Evolutionary conservation across 2,113 vertebrate genomes (phyloP).

Genomic region (Malaclemys terrapin): DNA sequence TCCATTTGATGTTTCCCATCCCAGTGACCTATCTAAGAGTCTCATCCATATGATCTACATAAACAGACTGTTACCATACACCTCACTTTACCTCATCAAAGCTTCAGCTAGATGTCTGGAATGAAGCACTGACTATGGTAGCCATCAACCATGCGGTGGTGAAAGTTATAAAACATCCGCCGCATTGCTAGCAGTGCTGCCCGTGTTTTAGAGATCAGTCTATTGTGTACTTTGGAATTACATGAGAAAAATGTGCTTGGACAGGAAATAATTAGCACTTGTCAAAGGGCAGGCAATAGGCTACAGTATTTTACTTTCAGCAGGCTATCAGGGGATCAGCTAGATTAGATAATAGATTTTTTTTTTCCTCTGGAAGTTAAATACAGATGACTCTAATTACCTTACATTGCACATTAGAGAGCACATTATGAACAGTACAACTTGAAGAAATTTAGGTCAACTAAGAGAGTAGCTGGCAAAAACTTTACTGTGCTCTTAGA

Average conservation of each 20-base stretch:
- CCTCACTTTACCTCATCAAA: conserved; percentile 82
- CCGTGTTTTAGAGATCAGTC: conserved; percentile 69
- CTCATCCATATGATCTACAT: conserved; percentile 81
- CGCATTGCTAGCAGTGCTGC: conserved; percentile 41
- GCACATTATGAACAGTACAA: conserved; percentile 62
- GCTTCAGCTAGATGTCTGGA: conserved; percentile 77
- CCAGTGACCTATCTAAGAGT: conserved; percentile 75
- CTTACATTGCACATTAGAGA: conserved; percentile 73
- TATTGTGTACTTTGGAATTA: conserved; percentile 78
- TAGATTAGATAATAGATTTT: conserved; percentile 83
- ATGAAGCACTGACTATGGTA: conserved; percentile 71
- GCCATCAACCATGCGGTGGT: conserved; percentile 78
- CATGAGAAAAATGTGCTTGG: conserved; percentile 79
- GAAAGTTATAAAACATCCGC: conserved; percentile 87
- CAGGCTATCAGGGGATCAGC: conserved; percentile 81
- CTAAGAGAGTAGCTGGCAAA: conserved; percentile 25
- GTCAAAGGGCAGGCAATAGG: conserved; percentile 84
- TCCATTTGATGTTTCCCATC: conserved; percentile 81
- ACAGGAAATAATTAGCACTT: conserved; percentile 90
- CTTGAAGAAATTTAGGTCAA: conserved; percentile 72
- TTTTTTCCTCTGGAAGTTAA: conserved; percentile 77
- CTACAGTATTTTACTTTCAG: conserved; percentile 83
- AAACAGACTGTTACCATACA: conserved; percentile 85
- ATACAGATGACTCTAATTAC: conserved; percentile 81
- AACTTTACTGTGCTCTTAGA: conserved; percentile 26